Evolutionary conservation across 2,113 vertebrate species (phyloP), one percentile per base, ranked within the genome.

Genomic region (Silurus meridionalis): DNA sequence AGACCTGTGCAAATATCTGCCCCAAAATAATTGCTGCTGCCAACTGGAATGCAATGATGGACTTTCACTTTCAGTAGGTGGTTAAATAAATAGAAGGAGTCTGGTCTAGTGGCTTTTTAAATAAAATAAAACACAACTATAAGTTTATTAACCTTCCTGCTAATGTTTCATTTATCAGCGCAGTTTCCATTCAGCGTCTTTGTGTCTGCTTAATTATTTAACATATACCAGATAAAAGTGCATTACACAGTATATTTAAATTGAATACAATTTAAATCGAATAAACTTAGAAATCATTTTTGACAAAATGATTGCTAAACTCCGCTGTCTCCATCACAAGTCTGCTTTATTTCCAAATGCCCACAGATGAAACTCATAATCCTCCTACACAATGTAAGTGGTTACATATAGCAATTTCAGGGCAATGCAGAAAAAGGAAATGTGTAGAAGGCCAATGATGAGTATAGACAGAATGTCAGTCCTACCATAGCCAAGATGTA

Each of bases 241-340:
- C 6, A 71, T 48, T 19, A 9, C 46, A 46, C 48, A 71, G 19
- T 0, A 46, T 52, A 52, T 50, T 52, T 71, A 17, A 5, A 58
- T 58, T 58, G 57, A 58, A 58, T 15, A 58, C 57, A 4, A 58
- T 58, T 17, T 17, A 58, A 58, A 58, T 63, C 6, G 19, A 13
- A 1, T 9, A 48, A 8, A 3, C 17, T 46, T 37, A 17, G 19
- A 21, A 48, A 17, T 7, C 19, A 48, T 74, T 48, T 48, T 10
- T 52, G 48, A 17, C 8, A 28, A 57, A 37, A 61, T 85, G 17
- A 64, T 46, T 63, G 13, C 57, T 28, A 69, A 69, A 80, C 5
- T 52, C 87, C 83, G 84, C 82, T 88, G 86, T 87, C 69, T 90
- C 82, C 67, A 86, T 90, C 25, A 69, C 25, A 37, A 37, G 5